Evolutionary conservation across 2,113 vertebrate species (phyloP).

Genomic region (Psittacula cyanocephala): DNA sequence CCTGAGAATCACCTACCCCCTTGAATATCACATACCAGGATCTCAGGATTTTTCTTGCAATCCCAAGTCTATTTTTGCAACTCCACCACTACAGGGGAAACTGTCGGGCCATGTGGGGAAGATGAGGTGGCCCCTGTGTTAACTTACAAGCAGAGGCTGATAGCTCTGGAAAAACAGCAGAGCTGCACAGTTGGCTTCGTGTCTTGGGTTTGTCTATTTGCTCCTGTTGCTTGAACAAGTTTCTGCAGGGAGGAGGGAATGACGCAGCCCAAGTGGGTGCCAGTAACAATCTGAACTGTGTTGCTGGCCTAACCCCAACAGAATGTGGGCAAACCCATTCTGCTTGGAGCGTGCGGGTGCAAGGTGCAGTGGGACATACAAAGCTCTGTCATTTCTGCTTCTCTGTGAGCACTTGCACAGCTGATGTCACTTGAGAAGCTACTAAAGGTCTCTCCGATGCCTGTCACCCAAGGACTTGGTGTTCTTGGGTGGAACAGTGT

Average conservation of each 20-base stretch:
- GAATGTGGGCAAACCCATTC: neutral
- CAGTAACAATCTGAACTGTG: neutral
- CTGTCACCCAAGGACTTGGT: neutral
- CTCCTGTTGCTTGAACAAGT: neutral
- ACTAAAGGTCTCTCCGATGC: neutral
- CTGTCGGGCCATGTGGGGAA: neutral
- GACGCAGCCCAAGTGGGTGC: neutral
- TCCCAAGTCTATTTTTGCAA: neutral
- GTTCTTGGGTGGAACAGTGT: neutral
- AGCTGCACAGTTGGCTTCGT: neutral
- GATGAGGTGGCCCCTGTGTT: neutral
- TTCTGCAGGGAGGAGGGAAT: neutral
- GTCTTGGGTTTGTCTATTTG: neutral
- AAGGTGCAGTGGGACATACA: fast-evolving
- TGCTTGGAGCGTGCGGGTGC: fast-evolving
- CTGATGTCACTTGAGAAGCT: neutral
- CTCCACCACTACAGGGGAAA: neutral
- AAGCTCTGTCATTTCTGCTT: neutral
- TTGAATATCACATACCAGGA: neutral
- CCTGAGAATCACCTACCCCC: neutral
- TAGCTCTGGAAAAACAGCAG: neutral
- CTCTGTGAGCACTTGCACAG: neutral
- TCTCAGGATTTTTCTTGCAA: neutral
- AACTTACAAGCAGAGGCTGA: neutral
- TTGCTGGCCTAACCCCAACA: neutral